These are phyloP conservation scores for Glyptemys insculpta DNA, from an alignment of 2,797 vertebrate species.

Conservation along the genomic window DNA sequence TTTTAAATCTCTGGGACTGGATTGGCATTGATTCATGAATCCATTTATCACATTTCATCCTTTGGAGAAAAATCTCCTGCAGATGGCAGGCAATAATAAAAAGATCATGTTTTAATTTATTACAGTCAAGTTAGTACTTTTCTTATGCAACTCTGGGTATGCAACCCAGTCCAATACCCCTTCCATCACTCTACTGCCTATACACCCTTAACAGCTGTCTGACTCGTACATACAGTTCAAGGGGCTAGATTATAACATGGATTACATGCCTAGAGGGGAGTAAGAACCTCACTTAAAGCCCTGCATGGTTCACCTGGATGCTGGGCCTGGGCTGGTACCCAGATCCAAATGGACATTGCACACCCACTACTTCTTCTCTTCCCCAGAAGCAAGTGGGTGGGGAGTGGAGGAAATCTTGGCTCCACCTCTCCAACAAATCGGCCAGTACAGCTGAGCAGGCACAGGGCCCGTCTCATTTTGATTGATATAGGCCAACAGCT, in stretches of 20 bases:
- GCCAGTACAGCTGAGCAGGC: neutral
- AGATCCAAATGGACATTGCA: neutral
- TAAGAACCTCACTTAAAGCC: neutral
- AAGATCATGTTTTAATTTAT: neutral
- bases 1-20: neutral
- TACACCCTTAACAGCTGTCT: neutral
- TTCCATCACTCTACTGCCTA: neutral
- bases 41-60: neutral
- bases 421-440: neutral
- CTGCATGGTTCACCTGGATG: neutral
- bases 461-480: slow-evolving; percentile 18
- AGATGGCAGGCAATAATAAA: neutral
- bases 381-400: neutral
- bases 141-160: neutral
- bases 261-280: slow-evolving; percentile 7
- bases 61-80: neutral
- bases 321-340: neutral
- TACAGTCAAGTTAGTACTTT: slow-evolving; percentile 11
- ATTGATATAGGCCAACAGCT: neutral
- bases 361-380: neutral
- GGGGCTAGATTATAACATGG: neutral
- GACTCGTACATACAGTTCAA: neutral
- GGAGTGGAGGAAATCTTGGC: neutral
- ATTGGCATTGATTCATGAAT: neutral
- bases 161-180: neutral